Percentiles rank a stretch among this genome's conserved stretches.
Evolutionary conservation across 2,888 invertebrate genomes (phyloP).

Genomic region (Thyatira batis): DNA sequence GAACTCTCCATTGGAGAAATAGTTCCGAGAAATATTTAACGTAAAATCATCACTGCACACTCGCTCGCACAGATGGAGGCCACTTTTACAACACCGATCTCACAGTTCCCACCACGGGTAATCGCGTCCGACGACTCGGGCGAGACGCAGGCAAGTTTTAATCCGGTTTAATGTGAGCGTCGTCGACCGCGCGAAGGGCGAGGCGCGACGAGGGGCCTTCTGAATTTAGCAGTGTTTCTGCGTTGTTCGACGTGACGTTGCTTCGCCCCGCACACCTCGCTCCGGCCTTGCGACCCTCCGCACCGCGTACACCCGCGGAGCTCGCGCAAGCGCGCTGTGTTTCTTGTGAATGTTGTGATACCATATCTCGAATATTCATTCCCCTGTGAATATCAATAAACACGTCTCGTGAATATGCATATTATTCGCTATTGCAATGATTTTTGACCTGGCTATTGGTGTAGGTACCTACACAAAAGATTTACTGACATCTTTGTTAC

Average conservation of each 20-base stretch:
- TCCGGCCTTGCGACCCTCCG: constrained; percentile 76
- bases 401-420: not conserved
- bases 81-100: constrained; percentile 69
- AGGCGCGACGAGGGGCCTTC: constrained; percentile 33
- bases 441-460: not conserved
- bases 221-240: constrained; percentile 65
- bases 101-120: constrained; percentile 74
- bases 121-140: constrained; percentile 75
- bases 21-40: constrained; percentile 42
- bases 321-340: constrained; percentile 75
- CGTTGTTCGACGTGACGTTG: constrained; percentile 79
- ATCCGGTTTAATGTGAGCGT: constrained; percentile 43
- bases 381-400: constrained; percentile 8
- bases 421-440: not conserved
- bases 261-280: constrained; percentile 63
- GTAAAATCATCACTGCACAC: constrained; percentile 41
- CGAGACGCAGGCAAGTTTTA: constrained; percentile 72
- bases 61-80: constrained; percentile 55
- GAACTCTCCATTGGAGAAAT: constrained; percentile 22
- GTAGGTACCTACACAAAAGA: no score
- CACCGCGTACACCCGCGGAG: constrained; percentile 58
- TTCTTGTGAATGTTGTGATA: constrained; percentile 66
- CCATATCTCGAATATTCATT: constrained; percentile 34
- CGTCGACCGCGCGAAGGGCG: constrained; percentile 18
- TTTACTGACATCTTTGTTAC: not conserved